Evolutionary conservation across 1,140 invertebrate species (phyloP), one percentile per base, ranked within the genome.

Genomic region (Ctenoplectra terminalis): DNA sequence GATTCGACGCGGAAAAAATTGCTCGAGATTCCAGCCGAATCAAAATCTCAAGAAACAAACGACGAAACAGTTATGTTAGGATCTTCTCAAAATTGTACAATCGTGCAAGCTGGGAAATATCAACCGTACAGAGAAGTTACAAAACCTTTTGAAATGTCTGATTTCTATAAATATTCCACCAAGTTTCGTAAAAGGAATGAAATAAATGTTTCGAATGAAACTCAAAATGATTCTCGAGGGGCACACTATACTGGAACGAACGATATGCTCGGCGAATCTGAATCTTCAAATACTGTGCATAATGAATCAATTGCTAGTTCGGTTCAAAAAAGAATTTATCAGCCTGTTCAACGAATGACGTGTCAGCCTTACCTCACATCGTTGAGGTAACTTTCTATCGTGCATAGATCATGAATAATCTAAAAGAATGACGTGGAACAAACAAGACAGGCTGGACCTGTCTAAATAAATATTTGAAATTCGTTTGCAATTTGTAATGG

Each of bases 91-190:
- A 97, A 97, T 91, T 95, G 97, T 88, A 98, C 97, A 1, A 95
- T 98, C 0, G 97, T 98, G 26, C 96, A 98, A 88, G 96, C 97
- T 48, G 97, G 97, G 34, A 97, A 97, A 82, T 98, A 97, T 93
- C 97, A 98, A 89, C 98, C 98, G 0, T 99, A 98, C 90, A 96
- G 97, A 86, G 98, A 99, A 94, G 97, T 98, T 48, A 97, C 97
- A 0, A 99, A 99, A 92, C 98, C 98, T 20, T 99, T 98, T 93
- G 98, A 99, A 94, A 98, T 99, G 97, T 97, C 98, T 0, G 98
- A 99, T 92, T 99, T 99, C 94, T 99, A 99, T 93, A 99, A 99
- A 93, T 99, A 99, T 91, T 99, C 98, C 66, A 98, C 98, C 40
- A 98, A 98, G 90, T 98, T 97, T 92, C 95, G 97, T 31, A 96